Conservation (phyloP, 1,140 invertebrate genomes). For the Drosophila bocki region DNA sequence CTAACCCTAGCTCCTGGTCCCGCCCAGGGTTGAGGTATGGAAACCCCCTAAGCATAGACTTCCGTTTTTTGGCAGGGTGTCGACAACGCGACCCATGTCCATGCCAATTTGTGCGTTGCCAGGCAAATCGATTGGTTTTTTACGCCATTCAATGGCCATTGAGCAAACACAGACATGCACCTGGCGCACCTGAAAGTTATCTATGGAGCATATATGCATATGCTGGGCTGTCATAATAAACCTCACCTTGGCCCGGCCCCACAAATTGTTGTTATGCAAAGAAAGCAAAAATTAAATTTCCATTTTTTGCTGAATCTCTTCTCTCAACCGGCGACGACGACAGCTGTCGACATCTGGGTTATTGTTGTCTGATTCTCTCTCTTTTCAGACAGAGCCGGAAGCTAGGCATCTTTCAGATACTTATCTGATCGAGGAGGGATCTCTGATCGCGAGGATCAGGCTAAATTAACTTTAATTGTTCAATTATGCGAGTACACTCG, state of each 20-base stretch:
- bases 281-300: constrained; percentile 32
- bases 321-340: constrained; percentile 11
- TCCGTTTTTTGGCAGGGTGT: constrained; percentile 41
- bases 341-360: constrained; percentile 53
- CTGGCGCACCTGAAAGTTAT: constrained; percentile 43
- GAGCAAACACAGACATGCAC: constrained; percentile 56
- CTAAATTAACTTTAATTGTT: constrained; percentile 73
- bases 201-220: constrained; percentile 1
- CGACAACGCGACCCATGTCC: constrained; percentile 8
- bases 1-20: constrained; percentile 38
- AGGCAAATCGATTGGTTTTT: constrained; percentile 74
- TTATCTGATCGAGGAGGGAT: constrained; percentile 57
- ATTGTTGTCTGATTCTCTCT: constrained; percentile 29
- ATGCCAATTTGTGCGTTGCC: constrained; percentile 73
- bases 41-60: constrained; percentile 54
- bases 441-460: constrained; percentile 46
- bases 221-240: constrained; percentile 64
- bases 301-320: constrained; percentile 36
- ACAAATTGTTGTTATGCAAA: constrained; percentile 24
- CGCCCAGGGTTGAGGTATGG: constrained; percentile 57
- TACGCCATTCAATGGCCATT: constrained; percentile 22
- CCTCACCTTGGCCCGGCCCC: constrained; percentile 72
- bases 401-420: constrained; percentile 31
- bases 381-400: constrained; percentile 41
- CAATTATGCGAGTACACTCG: constrained; percentile 46